Evolutionary conservation across 2,797 vertebrate species (phyloP).

Genomic region (Hydrophis major): DNA sequence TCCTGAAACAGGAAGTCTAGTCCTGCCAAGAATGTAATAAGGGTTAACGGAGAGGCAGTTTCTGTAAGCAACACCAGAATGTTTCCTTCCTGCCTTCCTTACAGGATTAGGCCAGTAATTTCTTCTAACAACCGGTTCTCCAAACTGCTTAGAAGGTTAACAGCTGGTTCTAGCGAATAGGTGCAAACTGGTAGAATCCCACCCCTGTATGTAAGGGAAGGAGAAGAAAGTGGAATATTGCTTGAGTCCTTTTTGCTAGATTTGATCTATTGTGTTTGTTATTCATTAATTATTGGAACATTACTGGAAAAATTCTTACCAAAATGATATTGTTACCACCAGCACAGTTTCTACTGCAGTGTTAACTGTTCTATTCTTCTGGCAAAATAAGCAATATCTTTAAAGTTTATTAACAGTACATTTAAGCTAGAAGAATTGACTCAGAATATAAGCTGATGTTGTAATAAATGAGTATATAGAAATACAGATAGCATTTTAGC

Average conservation of each 20-base stretch:
- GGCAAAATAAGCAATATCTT: not conserved
- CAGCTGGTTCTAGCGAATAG: too few relatives aligned
- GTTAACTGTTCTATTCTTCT: not conserved
- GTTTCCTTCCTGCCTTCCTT: too few relatives aligned
- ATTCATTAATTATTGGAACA: not conserved
- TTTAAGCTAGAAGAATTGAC: not conserved
- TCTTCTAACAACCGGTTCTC: too few relatives aligned
- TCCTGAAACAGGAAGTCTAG: too few relatives aligned
- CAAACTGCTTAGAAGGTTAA: too few relatives aligned
- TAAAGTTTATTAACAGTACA: not conserved
- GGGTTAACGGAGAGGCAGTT: too few relatives aligned
- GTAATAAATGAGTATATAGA: constrained; percentile 16
- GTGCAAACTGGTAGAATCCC: too few relatives aligned
- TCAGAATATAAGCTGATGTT: constrained; percentile 38
- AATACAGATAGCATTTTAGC: constrained; percentile 20
- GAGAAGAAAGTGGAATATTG: not conserved
- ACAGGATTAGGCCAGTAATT: too few relatives aligned
- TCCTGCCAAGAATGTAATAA: too few relatives aligned
- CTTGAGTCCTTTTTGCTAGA: not conserved
- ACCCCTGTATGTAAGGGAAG: too few relatives aligned
- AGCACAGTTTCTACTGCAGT: not conserved
- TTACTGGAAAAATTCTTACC: not conserved
- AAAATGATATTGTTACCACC: not conserved
- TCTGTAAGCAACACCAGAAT: too few relatives aligned
- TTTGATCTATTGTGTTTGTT: not conserved